Base-by-base conservation (phyloP, 2,113 vertebrate species). In the Phyllostomus discolor region DNA sequence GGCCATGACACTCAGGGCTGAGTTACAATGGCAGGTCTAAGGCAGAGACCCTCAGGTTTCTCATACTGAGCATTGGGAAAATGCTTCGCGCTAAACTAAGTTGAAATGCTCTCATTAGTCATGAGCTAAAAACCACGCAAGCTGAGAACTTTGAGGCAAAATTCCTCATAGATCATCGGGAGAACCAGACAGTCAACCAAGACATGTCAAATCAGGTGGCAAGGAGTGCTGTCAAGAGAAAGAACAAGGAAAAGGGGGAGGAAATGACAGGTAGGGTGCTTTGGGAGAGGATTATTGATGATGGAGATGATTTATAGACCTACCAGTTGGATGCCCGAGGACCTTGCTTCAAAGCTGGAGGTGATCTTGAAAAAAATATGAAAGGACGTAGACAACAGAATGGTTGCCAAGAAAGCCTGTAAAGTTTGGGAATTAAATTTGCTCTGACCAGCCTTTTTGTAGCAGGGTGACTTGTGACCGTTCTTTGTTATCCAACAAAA, bases 351-450 rank as follows among this genome's bases (percentile, higher is more conserved):
- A 41, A 87, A 90, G 24, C 38, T 97, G 69, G 38, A 94, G 62
- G 5, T 64, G 26, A 7, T 88, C 54, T 20, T 82, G 28, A 59
- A 84, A 33, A 59, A n/a, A 46, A 50, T 16, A 4, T 19, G 41
- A 94, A 93, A 67, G 78, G 22, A 93, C 90, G 43, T 76, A 83
- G 69, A 90, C 54, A 16, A 28, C 11, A 72, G n/a, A 97, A 33
- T 69, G 79, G 14, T 69, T 81, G 43, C 17, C 35, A 31, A 67
- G 66, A 82, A 26, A 91, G 3, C 22, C 22, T 80, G 3, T 38
- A 0, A 78, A 84, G 64, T 52, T 89, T 76, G 1, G 70, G 35
- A 87, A 70, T 86, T 57, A 31, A 84, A 52, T 97, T 73, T 91
- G 0, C 78, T 57, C 79, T 43, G 35, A 73, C n/a, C 50, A 72